Conservation (phyloP, 2,113 vertebrate species). For the Clinocottus analis region DNA sequence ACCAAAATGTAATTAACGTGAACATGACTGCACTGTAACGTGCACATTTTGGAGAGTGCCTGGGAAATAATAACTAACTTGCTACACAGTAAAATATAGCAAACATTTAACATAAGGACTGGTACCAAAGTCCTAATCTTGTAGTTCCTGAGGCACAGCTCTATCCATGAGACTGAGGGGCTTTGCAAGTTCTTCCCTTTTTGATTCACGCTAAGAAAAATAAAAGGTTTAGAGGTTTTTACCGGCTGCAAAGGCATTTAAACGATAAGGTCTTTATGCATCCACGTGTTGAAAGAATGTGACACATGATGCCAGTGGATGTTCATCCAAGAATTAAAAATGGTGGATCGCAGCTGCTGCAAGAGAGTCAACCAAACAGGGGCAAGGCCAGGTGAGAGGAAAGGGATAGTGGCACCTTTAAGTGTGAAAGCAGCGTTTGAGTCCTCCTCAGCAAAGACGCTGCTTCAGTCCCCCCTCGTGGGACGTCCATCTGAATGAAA, state of each 20-base stretch:
- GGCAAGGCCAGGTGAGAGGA: conserved; percentile 30
- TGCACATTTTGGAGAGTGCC: background rate
- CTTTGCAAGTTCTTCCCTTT: conserved; percentile 8
- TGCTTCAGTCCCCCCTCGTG: background rate
- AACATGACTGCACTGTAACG: background rate
- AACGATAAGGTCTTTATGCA: conserved; percentile 3
- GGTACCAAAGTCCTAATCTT: background rate
- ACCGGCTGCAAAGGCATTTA: background rate
- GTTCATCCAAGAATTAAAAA: conserved; percentile 25
- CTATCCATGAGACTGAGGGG: background rate
- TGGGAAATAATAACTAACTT: background rate
- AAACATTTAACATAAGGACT: background rate
- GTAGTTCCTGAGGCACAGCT: background rate
- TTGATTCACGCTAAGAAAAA: background rate
- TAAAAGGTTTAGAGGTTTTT: background rate
- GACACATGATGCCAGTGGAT: background rate
- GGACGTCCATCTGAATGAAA: conserved; percentile 18
- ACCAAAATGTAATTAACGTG: background rate
- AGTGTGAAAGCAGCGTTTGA: conserved; percentile 35
- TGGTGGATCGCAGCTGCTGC: conserved; percentile 19
- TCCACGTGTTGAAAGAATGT: conserved; percentile 19
- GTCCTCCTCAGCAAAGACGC: conserved; percentile 23
- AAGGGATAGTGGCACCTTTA: conserved; percentile 33
- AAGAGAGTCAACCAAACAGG: conserved; percentile 34
- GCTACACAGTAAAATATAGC: background rate